Evolutionary conservation across 2,888 invertebrate genomes (phyloP).

Genomic region (Dyspetes luteomarginatus): DNA sequence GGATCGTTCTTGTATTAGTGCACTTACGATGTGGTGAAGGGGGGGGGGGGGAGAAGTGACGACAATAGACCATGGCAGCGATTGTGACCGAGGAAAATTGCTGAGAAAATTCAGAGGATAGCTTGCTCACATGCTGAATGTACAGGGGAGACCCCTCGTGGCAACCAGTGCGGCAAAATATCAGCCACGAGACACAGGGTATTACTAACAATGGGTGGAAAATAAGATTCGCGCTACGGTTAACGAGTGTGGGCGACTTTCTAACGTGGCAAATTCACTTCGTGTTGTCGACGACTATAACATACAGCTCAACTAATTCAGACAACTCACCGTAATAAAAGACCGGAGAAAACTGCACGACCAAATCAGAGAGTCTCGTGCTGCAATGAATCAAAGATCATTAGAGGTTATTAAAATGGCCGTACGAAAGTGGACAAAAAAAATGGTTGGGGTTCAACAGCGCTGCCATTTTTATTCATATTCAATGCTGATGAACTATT

Average conservation of each 20-base stretch:
- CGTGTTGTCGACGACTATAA: constrained; percentile 28
- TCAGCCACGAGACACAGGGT: constrained; percentile 41
- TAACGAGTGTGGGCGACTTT: constrained; percentile 65
- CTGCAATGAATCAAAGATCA: background rate
- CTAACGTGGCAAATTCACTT: constrained; percentile 60
- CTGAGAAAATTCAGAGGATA: constrained; percentile 52
- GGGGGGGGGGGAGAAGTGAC: background rate
- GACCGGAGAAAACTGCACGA: constrained; percentile 33
- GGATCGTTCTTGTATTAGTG: constrained; percentile 23
- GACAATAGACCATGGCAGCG: constrained; percentile 33
- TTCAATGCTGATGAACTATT: background rate
- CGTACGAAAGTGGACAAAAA: background rate
- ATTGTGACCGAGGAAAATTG: constrained; percentile 51
- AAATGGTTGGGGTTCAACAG: background rate
- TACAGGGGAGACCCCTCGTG: background rate
- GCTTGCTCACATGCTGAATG: background rate
- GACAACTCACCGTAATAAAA: constrained; percentile 11
- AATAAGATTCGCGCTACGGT: constrained; percentile 43
- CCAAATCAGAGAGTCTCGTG: constrained; percentile 5
- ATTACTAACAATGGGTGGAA: constrained; percentile 62
- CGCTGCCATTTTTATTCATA: background rate
- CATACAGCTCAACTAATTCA: constrained; percentile 41
- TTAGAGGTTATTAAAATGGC: constrained; percentile 9
- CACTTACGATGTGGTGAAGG: background rate
- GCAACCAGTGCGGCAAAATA: constrained; percentile 55